A percentile compares a stretch with the other conserved stretches of the same genome.
Evolutionary conservation across 2,797 vertebrate genomes (phyloP).

Genomic region (Psittacula derbiana): DNA sequence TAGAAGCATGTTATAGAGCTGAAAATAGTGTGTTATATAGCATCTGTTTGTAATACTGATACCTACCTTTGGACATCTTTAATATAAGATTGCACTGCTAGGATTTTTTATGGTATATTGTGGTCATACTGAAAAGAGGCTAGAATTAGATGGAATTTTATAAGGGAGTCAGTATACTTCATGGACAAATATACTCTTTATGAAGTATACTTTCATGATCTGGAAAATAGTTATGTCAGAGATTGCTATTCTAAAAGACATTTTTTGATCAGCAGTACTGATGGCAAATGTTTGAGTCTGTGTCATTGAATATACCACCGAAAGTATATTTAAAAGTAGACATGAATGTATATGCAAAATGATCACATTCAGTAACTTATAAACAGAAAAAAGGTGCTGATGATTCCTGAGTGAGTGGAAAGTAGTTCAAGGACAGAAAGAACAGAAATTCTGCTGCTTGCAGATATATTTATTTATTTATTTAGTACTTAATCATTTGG

Average conservation of each 20-base stretch:
- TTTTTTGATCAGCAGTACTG: background rate
- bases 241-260: background rate
- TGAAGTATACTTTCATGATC: background rate
- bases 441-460: background rate
- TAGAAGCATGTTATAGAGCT: rapidly evolving
- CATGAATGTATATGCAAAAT: slow-evolving; percentile 6
- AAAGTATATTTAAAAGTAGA: background rate
- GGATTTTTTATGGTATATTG: background rate
- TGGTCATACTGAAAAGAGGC: background rate
- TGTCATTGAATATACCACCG: background rate
- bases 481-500: background rate
- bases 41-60: background rate
- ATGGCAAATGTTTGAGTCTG: background rate
- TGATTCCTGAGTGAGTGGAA: background rate
- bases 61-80: background rate
- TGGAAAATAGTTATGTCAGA: background rate
- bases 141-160: background rate
- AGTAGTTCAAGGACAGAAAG: slow-evolving; percentile 32
- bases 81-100: background rate
- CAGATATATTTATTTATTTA: background rate
- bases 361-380: slow-evolving; percentile 20
- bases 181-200: background rate
- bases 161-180: background rate
- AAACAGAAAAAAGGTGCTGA: slow-evolving; percentile 15
- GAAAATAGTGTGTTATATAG: background rate